Evolutionary conservation across 2,797 vertebrate species (phyloP).

Genomic region (Hippoglossus hippoglossus): DNA sequence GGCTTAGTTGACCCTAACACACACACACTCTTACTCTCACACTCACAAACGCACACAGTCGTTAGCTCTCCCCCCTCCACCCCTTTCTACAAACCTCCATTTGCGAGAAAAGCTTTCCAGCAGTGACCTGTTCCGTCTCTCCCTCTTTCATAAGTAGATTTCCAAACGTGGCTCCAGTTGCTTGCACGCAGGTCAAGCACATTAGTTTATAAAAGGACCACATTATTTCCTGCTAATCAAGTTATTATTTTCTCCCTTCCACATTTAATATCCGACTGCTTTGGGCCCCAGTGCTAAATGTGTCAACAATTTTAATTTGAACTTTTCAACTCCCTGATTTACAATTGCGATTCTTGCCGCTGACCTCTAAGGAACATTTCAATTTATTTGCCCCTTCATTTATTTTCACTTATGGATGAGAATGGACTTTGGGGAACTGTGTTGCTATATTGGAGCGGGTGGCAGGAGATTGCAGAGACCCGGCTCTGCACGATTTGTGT

Average conservation of each 20-base stretch:
- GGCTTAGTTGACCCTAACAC: slow-evolving; percentile 55
- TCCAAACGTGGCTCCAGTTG: slow-evolving; percentile 41
- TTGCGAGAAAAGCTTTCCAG: slow-evolving; percentile 19
- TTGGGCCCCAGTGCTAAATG: slow-evolving; percentile 36
- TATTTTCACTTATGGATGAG: slow-evolving; percentile 63
- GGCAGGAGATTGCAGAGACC: slow-evolving; percentile 42
- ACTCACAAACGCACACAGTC: slow-evolving; percentile 3
- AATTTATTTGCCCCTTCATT: slow-evolving; percentile 61
- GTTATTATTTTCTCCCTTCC: slow-evolving; percentile 51
- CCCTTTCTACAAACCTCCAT: slow-evolving; percentile 17
- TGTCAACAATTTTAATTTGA: slow-evolving; percentile 64
- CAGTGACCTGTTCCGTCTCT: slow-evolving; percentile 32
- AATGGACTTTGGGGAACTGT: slow-evolving; percentile 49
- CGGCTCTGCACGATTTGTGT: slow-evolving; percentile 39
- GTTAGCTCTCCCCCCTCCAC: background rate
- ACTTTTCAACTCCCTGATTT: slow-evolving; percentile 75
- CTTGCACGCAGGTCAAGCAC: slow-evolving; percentile 54
- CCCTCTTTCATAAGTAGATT: slow-evolving; percentile 26
- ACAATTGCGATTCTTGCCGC: slow-evolving; percentile 33
- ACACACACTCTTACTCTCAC: slow-evolving; percentile 11
- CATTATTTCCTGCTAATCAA: slow-evolving; percentile 73
- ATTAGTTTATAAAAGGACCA: slow-evolving; percentile 58
- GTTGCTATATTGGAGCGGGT: slow-evolving; percentile 33
- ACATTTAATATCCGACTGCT: slow-evolving; percentile 42
- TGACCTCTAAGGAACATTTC: slow-evolving; percentile 64